phyloP scores from a whole-genome alignment of 2,113 vertebrate species.

The Micromys minutus region DNA sequence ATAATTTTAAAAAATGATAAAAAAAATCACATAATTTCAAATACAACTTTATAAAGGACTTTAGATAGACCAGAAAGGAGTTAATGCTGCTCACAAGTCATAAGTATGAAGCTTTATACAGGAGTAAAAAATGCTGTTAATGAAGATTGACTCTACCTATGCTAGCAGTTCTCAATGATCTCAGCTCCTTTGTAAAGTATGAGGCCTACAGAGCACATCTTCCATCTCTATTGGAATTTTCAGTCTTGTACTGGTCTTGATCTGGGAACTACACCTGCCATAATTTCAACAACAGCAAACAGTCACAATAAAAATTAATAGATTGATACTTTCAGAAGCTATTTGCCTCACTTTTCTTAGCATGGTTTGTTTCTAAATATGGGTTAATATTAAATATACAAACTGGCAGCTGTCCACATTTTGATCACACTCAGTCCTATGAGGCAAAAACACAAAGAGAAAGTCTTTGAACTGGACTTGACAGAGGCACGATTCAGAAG shows the following conservation, averaged over 20 bases:
- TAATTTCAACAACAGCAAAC: background rate
- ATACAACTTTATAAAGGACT: background rate
- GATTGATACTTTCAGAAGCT: background rate
- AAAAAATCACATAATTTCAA: slow-evolving; percentile 46
- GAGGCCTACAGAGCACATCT: too few relatives aligned
- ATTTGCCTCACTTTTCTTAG: background rate
- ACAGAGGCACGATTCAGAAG: background rate
- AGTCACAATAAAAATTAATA: background rate
- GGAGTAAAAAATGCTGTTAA: background rate
- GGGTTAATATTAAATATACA: background rate
- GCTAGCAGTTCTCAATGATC: too few relatives aligned
- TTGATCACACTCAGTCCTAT: background rate
- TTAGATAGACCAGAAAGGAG: rapidly evolving
- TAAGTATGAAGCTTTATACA: too few relatives aligned
- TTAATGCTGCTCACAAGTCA: too few relatives aligned
- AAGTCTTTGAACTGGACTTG: background rate
- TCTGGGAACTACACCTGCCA: background rate
- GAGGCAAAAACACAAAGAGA: background rate
- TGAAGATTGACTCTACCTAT: too few relatives aligned
- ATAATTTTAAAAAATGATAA: slow-evolving; percentile 48
- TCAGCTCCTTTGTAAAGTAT: too few relatives aligned
- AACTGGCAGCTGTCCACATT: background rate
- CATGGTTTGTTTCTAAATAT: background rate
- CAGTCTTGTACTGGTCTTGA: background rate
- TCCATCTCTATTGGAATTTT: background rate